Percentiles rank a stretch among this genome's conserved stretches.
Evolutionary conservation across 2,888 invertebrate species (phyloP).

Genomic region (Globia sparganii): DNA sequence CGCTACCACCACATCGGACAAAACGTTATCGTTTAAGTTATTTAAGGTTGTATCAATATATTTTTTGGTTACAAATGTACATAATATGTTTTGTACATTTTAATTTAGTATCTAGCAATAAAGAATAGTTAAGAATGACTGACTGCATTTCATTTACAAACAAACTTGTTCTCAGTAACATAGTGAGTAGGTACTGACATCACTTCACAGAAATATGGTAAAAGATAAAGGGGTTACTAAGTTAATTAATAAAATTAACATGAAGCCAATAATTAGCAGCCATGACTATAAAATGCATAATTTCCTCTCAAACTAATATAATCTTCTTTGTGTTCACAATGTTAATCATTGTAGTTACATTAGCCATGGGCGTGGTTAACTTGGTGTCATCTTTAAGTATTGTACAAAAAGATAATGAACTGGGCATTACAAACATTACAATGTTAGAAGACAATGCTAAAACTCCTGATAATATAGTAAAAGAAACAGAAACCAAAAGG

Average conservation of each 20-base stretch:
- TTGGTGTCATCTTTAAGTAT: conserved; percentile 32
- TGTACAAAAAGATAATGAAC: conserved; percentile 14
- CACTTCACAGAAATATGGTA: conserved; percentile 41
- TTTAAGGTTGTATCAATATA: conserved; percentile 44
- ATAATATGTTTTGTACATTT: conserved; percentile 49
- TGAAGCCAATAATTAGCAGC: conserved; percentile 30
- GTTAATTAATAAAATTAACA: conserved; percentile 54
- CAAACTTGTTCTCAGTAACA: not conserved
- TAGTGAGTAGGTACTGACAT: not conserved
- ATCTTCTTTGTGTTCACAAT: conserved; percentile 36
- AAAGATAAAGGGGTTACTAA: conserved; percentile 40
- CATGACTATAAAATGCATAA: conserved; percentile 45
- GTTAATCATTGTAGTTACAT: conserved; percentile 37
- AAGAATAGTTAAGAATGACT: conserved; percentile 49
- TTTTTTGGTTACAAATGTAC: conserved; percentile 51
- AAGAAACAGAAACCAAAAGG: conserved; percentile 28
- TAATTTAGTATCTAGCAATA: conserved; percentile 51
- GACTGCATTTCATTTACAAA: conserved; percentile 41
- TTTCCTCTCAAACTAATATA: conserved; percentile 10
- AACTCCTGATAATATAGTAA: conserved; percentile 16
- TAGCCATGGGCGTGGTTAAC: conserved; percentile 21
- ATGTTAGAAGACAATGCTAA: conserved; percentile 32
- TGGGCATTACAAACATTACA: conserved; percentile 11
- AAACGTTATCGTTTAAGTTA: conserved; percentile 36
- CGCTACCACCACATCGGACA: conserved; percentile 26